phyloP scores from a whole-genome alignment of 2,797 vertebrate genomes.

The Fratercula arctica region DNA sequence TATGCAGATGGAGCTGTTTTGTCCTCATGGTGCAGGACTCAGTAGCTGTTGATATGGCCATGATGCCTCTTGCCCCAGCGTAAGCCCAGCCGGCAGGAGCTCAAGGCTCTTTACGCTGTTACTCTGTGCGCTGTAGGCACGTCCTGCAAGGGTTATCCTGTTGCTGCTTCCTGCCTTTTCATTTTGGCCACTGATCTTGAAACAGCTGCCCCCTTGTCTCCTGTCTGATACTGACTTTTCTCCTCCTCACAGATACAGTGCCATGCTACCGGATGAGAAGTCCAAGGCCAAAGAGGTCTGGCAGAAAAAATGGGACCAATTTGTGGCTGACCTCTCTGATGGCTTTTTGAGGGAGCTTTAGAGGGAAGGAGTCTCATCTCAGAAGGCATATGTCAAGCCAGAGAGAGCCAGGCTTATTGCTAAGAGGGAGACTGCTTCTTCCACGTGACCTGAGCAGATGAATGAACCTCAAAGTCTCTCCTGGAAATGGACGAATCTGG shows the following conservation, averaged over 20 bases:
- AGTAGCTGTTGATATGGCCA: neutral
- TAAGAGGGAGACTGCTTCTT: neutral
- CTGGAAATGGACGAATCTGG: neutral
- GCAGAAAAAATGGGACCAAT: conserved; percentile 87
- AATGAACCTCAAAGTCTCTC: neutral
- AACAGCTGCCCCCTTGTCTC: neutral
- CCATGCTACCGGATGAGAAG: conserved; percentile 78
- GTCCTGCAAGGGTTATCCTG: conserved; percentile 24
- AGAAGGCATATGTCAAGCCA: neutral
- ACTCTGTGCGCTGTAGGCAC: neutral
- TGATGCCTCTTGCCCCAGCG: neutral
- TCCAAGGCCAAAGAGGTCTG: conserved; percentile 73
- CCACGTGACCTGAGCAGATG: neutral
- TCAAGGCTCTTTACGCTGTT: neutral
- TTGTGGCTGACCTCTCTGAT: conserved; percentile 74
- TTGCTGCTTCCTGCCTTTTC: neutral
- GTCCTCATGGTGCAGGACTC: neutral
- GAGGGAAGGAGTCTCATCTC: neutral
- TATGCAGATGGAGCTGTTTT: neutral
- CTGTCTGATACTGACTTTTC: conserved; percentile 1
- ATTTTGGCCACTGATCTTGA: neutral
- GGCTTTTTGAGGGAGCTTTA: conserved; percentile 11
- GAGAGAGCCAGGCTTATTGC: neutral
- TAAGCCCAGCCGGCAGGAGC: neutral
- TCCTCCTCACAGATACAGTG: conserved; percentile 83